Evolutionary conservation across 2,797 vertebrate genomes (phyloP), one percentile per base, ranked within the genome.

Genomic region (Acanthis flammea): DNA sequence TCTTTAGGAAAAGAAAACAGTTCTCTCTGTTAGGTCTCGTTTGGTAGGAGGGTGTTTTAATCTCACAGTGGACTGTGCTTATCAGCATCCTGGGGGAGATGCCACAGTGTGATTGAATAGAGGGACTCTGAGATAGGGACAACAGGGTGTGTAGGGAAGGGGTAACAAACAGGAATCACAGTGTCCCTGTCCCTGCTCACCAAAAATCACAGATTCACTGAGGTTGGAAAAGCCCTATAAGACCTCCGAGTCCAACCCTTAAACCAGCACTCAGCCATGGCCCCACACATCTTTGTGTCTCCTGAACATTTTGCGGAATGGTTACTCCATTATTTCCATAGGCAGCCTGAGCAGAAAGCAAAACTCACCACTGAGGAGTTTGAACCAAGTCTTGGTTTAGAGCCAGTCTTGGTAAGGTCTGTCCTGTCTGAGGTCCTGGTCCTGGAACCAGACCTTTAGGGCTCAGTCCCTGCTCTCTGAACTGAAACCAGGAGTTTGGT

Each of bases 151-250:
- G 9, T 12, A 11, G 28, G 33, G 37, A 62, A 88, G 44, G 33
- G 45, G 22, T 31, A 58, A 58, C 0, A 2, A 77, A 39, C 0
- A 2, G 30, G 9, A n/a, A 66, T 25, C 39, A 44, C 4, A 0
- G 0, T 9, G 22, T 47, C 22, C 25, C 19, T 66, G 22, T 22
- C 14, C 55, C 39, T 82, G 61, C 57, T 60, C 30, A 39, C 12
- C 50, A 74, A 27, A 28, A 73, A 30, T 13, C 21, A 22, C 2
- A 14, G 12, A 25, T 10, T 16, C 6, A 4, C 1, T 23, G 6
- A 23, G 53, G 39, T 0, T 88, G 53, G 39, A 47, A 54, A 88
- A 73, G 8, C 8, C 14, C 47, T 47, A 7, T 23, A 18, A 47
- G 25, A 22, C 16, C 23, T 33, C 4, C 0, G 2, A 41, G 30